These are phyloP conservation scores for Darevskia nairensis DNA, from an alignment of 2,797 vertebrate species.

Conservation along the genomic window DNA sequence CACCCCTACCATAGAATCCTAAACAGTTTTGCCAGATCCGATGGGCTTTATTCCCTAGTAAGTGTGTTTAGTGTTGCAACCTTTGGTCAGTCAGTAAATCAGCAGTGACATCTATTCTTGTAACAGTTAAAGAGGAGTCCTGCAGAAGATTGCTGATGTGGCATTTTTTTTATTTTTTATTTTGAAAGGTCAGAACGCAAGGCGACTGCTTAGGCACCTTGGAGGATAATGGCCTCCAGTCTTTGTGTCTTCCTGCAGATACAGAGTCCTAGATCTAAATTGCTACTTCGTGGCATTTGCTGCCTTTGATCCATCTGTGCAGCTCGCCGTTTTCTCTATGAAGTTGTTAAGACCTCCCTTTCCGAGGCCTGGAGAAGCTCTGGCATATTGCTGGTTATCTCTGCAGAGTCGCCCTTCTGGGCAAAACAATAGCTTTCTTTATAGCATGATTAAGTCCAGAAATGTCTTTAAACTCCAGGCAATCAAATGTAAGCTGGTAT, in stretches of 20 bases:
- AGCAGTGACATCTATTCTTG: background rate
- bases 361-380: background rate
- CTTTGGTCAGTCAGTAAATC: background rate
- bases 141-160: background rate
- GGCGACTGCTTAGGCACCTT: no score
- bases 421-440: background rate
- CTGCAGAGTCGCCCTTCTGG: background rate
- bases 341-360: background rate
- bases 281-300: background rate
- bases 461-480: background rate
- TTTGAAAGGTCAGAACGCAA: background rate
- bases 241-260: accelerated
- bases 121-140: background rate
- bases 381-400: accelerated
- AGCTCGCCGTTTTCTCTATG: accelerated
- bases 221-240: background rate
- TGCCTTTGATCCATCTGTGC: background rate
- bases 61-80: background rate
- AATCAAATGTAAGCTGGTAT: background rate
- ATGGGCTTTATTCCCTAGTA: background rate
- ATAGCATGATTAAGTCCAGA: background rate
- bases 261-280: no score
- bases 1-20: background rate
- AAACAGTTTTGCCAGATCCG: background rate
- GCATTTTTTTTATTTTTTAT: no score